Percentiles rank a stretch among this genome's conserved stretches.
These are phyloP conservation scores for Sphyrna mokarran DNA, from an alignment of 2,113 vertebrate genomes.

Conservation along the genomic window DNA sequence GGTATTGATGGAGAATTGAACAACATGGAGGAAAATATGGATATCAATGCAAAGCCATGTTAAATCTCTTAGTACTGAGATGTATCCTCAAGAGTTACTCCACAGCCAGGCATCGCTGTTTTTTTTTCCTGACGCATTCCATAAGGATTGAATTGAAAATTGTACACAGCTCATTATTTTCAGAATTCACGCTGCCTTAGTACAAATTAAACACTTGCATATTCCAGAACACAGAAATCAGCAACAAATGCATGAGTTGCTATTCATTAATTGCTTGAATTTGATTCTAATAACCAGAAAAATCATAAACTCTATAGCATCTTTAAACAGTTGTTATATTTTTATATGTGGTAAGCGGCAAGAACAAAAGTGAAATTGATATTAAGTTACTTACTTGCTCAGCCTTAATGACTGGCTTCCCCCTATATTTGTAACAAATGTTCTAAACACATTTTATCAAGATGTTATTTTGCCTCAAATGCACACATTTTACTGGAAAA, in stretches of 20 bases:
- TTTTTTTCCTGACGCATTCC: slow-evolving; percentile 1
- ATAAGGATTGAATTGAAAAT: background rate
- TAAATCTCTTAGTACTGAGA: too few species aligned
- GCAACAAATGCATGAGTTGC: background rate
- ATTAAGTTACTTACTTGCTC: slow-evolving; percentile 15
- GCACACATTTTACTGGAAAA: slow-evolving; percentile 31
- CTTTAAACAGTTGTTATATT: background rate
- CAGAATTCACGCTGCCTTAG: background rate
- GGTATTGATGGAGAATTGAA: background rate
- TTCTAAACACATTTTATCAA: slow-evolving; percentile 13
- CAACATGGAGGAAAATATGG: background rate
- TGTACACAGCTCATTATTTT: background rate
- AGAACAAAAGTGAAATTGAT: background rate
- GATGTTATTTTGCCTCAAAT: slow-evolving; percentile 18
- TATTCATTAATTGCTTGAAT: background rate
- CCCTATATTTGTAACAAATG: background rate
- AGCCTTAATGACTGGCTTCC: slow-evolving; percentile 1
- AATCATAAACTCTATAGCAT: background rate
- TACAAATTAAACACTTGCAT: background rate
- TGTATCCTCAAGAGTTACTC: too few species aligned
- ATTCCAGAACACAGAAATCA: background rate
- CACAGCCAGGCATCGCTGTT: too few species aligned
- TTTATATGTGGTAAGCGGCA: background rate
- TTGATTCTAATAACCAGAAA: background rate
- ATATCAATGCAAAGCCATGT: background rate